Evolutionary conservation across 1,140 invertebrate species (phyloP), one percentile per base, ranked within the genome.

Genomic region (Drosophila kohkoa): DNA sequence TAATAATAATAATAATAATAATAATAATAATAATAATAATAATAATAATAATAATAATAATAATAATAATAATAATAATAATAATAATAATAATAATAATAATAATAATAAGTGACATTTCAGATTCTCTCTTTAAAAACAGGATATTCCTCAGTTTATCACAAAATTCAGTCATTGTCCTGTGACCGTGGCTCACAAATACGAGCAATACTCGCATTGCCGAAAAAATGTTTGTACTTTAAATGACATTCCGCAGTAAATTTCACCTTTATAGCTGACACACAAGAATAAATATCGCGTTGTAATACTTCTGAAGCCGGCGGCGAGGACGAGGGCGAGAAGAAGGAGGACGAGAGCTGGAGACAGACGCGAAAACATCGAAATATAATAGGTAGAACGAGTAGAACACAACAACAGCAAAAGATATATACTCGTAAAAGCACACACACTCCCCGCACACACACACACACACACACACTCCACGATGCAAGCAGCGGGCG

Each of bases 161-260:
- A 25, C 20, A 25, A 25, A 25, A 25, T 25, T 25, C 20, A 25
- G 20, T 15, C 11, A n/a, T 41, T 43, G 35, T 41, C 3, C 4
- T 57, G 43, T 41, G 25, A 46, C 15, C 13, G 13, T 57, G 32
- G 41, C 64, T 55, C 38, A 64, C 46, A 49, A 68, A 60, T 55
- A 20, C 49, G 52, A 66, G 46, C 15, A 67, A 64, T 59, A 79
- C 65, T 80, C 55, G 73, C 54, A 63, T 43, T 72, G 49, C 52
- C 48, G 51, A 73, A 66, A 49, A 79, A 77, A 75, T 75, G 79
- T 82, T 90, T 87, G 79, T 77, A 90, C 82, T 90, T 83, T 81
- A 90, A 90, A 90, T 87, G 88, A 87, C 87, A 90, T 90, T 90
- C 87, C 78, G 81, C 78, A 81, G 87, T 90, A 87, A 90, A 90